Evolutionary conservation across 2,797 vertebrate species (phyloP).

Genomic region (Discoglossus pictus): DNA sequence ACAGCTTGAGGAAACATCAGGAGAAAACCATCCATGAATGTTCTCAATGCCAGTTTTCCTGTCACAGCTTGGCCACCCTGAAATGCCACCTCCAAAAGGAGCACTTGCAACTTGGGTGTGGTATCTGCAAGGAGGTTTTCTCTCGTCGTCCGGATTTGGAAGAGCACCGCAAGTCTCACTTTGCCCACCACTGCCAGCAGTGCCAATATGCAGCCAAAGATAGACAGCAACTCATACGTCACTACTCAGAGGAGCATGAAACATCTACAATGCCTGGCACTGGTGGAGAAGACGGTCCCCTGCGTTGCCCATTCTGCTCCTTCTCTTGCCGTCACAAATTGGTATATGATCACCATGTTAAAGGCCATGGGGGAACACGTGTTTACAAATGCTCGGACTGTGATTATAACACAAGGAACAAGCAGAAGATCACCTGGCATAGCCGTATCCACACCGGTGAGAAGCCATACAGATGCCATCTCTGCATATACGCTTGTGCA

Average conservation of each 20-base stretch:
- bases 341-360: conserved; percentile 91
- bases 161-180: conserved; percentile 75
- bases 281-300: conserved; percentile 56
- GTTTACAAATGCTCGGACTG: conserved; percentile 93
- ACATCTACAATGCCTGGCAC: conserved; percentile 5
- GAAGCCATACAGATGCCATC: conserved; percentile 91
- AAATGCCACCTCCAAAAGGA: conserved; percentile 78
- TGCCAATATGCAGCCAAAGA: conserved; percentile 85
- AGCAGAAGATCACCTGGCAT: conserved; percentile 97
- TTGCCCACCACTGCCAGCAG: conserved; percentile 79
- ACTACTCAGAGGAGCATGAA: conserved; percentile 85
- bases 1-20: conserved; percentile 78
- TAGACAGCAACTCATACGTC: conserved; percentile 79
- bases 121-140: conserved; percentile 74
- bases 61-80: conserved; percentile 72
- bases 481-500: conserved; percentile 86
- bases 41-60: conserved; percentile 70
- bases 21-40: conserved; percentile 68
- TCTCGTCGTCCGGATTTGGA: conserved; percentile 70
- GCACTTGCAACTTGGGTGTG: conserved; percentile 75
- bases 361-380: conserved; percentile 85
- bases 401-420: conserved; percentile 86
- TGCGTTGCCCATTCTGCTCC: conserved; percentile 82
- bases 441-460: conserved; percentile 94
- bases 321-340: conserved; percentile 85